phyloP scores from a whole-genome alignment of 1,140 invertebrate species.

The Spodoptera frugiperda region DNA sequence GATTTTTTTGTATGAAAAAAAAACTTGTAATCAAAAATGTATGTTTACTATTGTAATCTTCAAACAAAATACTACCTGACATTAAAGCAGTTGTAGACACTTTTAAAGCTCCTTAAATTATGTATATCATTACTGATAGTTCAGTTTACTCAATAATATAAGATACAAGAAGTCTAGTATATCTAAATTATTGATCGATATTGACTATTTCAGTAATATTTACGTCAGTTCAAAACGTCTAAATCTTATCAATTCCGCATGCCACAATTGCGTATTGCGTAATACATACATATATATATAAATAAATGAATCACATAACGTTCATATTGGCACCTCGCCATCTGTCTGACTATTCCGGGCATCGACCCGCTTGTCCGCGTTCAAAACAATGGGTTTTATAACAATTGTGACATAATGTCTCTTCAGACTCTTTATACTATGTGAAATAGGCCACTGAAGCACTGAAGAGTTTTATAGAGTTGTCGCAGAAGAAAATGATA shows the following conservation, averaged over 20 bases:
- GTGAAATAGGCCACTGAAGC: constrained; percentile 11
- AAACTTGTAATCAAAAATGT: too few relatives aligned
- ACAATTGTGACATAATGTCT: constrained; percentile 31
- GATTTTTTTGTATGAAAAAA: too few relatives aligned
- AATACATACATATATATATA: constrained; percentile 46
- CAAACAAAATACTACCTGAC: too few relatives aligned
- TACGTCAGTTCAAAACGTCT: constrained; percentile 5
- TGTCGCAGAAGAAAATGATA: neutral
- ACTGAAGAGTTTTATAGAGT: neutral
- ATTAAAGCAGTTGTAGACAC: too few relatives aligned
- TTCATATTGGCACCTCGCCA: constrained; percentile 65
- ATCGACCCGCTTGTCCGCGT: constrained; percentile 63
- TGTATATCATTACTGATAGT: too few relatives aligned
- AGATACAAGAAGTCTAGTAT: too few relatives aligned
- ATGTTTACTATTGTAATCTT: too few relatives aligned
- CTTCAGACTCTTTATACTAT: too few relatives aligned
- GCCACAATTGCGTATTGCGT: constrained; percentile 56
- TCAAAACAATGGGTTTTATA: constrained; percentile 61
- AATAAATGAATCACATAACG: constrained; percentile 59
- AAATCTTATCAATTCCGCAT: constrained; percentile 60
- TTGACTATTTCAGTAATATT: too few relatives aligned
- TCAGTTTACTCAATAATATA: too few relatives aligned
- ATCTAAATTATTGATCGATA: too few relatives aligned
- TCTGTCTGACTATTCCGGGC: constrained; percentile 65
- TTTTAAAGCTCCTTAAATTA: too few relatives aligned